Evolutionary conservation across 2,888 invertebrate genomes (phyloP).

Genomic region (Heterodera filipjevi): DNA sequence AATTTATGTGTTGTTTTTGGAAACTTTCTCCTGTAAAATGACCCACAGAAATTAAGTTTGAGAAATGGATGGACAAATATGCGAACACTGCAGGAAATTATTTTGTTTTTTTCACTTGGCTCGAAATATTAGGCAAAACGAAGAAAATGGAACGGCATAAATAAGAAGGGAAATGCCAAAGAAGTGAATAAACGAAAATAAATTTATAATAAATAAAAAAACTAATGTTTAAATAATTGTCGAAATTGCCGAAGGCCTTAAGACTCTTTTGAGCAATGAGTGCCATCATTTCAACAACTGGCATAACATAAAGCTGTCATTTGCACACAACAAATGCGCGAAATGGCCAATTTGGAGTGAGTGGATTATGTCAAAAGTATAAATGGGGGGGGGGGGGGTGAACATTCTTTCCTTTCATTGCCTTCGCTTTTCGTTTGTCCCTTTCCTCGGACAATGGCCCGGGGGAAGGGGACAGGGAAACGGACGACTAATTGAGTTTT

Average conservation of each 20-base stretch:
- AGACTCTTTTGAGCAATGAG: not conserved
- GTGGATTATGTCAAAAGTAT: conserved; percentile 1
- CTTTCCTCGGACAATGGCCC: not conserved
- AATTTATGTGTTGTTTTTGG: not conserved
- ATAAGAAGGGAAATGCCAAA: too few species aligned
- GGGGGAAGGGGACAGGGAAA: conserved; percentile 1
- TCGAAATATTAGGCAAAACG: not conserved
- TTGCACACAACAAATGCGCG: not conserved
- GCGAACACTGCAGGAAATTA: not conserved
- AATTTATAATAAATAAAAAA: too few species aligned
- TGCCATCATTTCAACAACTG: not conserved
- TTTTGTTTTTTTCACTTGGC: not conserved
- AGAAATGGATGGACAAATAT: not conserved
- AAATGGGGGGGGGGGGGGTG: not conserved
- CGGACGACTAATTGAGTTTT: conserved; percentile 14
- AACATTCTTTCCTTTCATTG: not conserved
- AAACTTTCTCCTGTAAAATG: not conserved
- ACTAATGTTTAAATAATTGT: too few species aligned
- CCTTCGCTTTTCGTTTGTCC: not conserved
- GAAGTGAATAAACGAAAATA: too few species aligned
- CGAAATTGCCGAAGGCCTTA: too few species aligned
- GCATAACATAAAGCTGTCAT: not conserved
- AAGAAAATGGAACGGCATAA: too few species aligned
- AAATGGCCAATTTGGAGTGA: not conserved
- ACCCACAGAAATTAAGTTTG: not conserved